phyloP scores from a whole-genome alignment of 2,113 vertebrate species.

The Lanius collurio region DNA sequence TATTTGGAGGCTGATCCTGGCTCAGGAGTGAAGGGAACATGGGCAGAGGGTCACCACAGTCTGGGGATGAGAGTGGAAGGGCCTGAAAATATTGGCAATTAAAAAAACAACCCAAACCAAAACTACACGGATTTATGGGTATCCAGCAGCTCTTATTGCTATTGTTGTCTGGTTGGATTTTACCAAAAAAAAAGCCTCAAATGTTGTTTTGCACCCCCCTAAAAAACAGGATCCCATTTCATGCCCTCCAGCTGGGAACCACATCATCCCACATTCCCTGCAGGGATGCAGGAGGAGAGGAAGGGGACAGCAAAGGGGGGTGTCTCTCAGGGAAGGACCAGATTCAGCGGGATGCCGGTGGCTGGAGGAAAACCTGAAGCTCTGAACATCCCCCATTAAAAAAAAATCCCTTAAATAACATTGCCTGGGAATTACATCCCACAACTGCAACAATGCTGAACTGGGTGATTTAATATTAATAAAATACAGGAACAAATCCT shows the following conservation, averaged over 20 bases:
- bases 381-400: constrained; percentile 41
- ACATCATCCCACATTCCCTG: background rate
- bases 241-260: background rate
- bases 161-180: background rate
- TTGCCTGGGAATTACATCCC: constrained; percentile 52
- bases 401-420: constrained; percentile 63
- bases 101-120: background rate
- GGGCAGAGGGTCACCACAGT: background rate
- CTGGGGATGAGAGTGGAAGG: fast-evolving
- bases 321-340: background rate
- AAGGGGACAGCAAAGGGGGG: background rate
- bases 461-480: background rate
- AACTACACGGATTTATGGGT: background rate
- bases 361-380: background rate
- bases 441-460: constrained; percentile 18
- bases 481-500: constrained; percentile 47
- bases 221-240: background rate
- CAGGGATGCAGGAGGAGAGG: background rate
- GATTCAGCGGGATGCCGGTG: background rate
- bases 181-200: background rate
- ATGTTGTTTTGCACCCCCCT: background rate
- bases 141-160: constrained; percentile 45
- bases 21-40: background rate
- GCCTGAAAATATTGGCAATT: background rate
- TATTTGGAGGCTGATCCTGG: background rate